These are phyloP conservation scores for Cheilosia vernalis DNA, from an alignment of 2,888 invertebrate species.

Conservation along the genomic window DNA sequence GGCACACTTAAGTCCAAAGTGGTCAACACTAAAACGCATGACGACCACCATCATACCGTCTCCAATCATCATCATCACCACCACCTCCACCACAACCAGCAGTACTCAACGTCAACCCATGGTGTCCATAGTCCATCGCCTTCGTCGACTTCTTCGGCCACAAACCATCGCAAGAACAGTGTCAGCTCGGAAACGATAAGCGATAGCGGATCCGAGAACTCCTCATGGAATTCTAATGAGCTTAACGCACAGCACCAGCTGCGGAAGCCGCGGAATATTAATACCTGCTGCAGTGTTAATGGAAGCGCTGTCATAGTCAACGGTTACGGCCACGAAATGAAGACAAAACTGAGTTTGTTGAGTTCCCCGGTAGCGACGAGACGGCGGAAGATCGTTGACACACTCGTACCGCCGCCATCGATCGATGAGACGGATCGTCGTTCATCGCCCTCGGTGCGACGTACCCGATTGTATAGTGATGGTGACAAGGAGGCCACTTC, in stretches of 20 bases:
- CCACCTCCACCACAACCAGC: constrained; percentile 42
- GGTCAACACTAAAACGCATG: constrained; percentile 63
- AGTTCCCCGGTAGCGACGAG: constrained; percentile 69
- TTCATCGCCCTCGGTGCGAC: constrained; percentile 55
- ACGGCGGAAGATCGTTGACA: constrained; percentile 73
- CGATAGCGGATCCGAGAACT: constrained; percentile 83
- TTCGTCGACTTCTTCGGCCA: constrained; percentile 72
- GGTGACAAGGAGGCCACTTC: constrained; percentile 75
- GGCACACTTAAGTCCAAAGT: constrained; percentile 84
- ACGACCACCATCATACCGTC: constrained; percentile 69
- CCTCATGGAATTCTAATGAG: constrained; percentile 79
- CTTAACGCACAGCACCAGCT: constrained; percentile 58
- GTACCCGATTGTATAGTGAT: constrained; percentile 77
- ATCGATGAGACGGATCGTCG: constrained; percentile 73
- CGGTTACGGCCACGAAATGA: constrained; percentile 62
- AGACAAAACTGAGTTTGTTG: constrained; percentile 64
- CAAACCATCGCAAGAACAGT: constrained; percentile 81
- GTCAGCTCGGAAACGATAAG: constrained; percentile 83
- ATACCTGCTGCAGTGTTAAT: constrained; percentile 43
- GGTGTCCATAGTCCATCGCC: constrained; percentile 69
- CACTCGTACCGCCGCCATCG: constrained; percentile 67
- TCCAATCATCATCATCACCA: constrained; percentile 34
- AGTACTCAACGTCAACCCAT: constrained; percentile 54
- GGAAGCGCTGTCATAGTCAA: constrained; percentile 45
- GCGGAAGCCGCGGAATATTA: constrained; percentile 67